These are phyloP conservation scores for Cantharis flavilabris DNA, from an alignment of 2,888 invertebrate species.

Conservation along the genomic window DNA sequence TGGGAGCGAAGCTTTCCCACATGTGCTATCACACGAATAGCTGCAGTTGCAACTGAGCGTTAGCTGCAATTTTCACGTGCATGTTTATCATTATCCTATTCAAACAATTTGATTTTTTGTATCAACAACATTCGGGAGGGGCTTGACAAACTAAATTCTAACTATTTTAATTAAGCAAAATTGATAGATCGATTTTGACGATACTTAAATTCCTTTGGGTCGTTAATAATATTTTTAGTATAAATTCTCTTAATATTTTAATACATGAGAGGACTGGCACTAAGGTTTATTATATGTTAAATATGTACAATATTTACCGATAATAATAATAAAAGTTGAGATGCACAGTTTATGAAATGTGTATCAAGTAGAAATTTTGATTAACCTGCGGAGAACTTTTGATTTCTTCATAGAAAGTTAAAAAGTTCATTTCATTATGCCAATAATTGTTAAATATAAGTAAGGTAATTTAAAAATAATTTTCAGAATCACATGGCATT, in stretches of 20 bases:
- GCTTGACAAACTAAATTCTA: not conserved
- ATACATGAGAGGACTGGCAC: not conserved
- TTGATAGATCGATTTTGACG: not conserved
- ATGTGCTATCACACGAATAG: not conserved
- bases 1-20: not conserved
- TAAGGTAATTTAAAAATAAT: too few species aligned
- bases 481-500: too few species aligned
- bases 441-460: too few species aligned
- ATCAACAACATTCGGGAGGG: not conserved
- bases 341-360: too few species aligned
- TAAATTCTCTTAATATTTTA: not conserved
- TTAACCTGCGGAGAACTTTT: too few species aligned
- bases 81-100: not conserved
- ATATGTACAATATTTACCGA: too few species aligned
- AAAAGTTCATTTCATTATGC: too few species aligned
- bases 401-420: too few species aligned
- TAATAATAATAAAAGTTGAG: too few species aligned
- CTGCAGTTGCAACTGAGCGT: not conserved
- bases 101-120: not conserved
- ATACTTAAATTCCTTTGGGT: not conserved
- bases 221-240: not conserved
- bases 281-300: too few species aligned
- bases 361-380: too few species aligned
- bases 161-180: not conserved
- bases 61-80: not conserved